Evolutionary conservation across 2,888 invertebrate species (phyloP), one percentile per base, ranked within the genome.

Genomic region (Tetheella fluctuosa): DNA sequence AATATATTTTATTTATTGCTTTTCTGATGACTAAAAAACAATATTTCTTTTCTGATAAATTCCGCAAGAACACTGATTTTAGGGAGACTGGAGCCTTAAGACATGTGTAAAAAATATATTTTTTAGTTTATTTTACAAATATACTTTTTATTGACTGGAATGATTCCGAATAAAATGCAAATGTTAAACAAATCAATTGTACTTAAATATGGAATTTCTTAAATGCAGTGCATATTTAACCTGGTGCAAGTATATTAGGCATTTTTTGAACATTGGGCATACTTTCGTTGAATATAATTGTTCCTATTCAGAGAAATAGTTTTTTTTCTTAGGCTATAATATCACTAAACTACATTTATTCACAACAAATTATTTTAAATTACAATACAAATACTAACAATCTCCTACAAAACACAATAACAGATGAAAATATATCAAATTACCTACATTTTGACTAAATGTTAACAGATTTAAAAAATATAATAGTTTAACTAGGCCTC

Each of bases 401-500:
- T n/a, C n/a, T 48, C 2, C 20, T 48, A 48, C 20, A 20, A 48
- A 20, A 48, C 10, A 42, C 42, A 20, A 17, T 17, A 42, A 48
- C 20, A 48, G 1, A 48, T 48, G 13, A 20, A 48, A 48, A 48
- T 20, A 48, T 20, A 48, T 10, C 20, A n/a, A 48, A 20, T 12
- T 12, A n/a, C n/a, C n/a, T 12, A 12, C 42, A 48, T 48, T 10
- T n/a, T 20, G 48, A 48, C 20, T 20, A 48, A 15, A 13, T 3
- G 34, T 48, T 20, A 20, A 20, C 20, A 20, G 17, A 20, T 48
- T n/a, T 48, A 20, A 48, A 20, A 17, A 54, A 10, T 13, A 57
- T 52, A 56, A 59, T 52, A 62, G 62, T 17, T n/a, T 60, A 62
- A 13, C 63, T 73, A 73, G 68, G 73, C 71, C 73, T 66, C 65